These are phyloP conservation scores for Euwallacea similis DNA, from an alignment of 1,140 invertebrate species.

Conservation along the genomic window DNA sequence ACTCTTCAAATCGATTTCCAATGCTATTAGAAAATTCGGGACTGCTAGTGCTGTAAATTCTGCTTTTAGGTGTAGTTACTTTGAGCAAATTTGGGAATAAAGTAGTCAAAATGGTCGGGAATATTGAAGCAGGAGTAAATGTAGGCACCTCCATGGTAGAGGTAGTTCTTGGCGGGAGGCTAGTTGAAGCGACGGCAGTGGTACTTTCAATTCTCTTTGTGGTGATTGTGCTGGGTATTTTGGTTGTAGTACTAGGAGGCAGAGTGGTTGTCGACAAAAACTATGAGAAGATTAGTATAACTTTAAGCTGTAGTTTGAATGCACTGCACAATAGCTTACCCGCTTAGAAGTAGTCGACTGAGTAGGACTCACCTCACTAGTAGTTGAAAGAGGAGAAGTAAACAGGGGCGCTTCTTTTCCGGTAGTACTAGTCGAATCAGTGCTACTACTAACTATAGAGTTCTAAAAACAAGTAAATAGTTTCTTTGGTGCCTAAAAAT, in stretches of 20 bases:
- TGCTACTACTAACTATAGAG: no score
- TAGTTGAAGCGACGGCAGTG: constrained; percentile 13
- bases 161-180: constrained; percentile 26
- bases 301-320: background rate
- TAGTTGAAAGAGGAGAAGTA: background rate
- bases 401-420: background rate
- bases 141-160: constrained; percentile 35
- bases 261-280: constrained; percentile 42
- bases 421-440: no score
- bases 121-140: constrained; percentile 20
- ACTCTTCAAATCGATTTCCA: constrained; percentile 16
- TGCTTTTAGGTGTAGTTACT: constrained; percentile 12
- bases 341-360: background rate
- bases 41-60: no score
- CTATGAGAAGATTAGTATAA: background rate
- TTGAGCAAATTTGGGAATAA: constrained; percentile 42
- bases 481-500: no score
- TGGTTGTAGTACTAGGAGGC: constrained; percentile 46
- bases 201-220: constrained; percentile 16
- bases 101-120: constrained; percentile 39
- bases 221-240: constrained; percentile 27
- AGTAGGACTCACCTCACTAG: background rate
- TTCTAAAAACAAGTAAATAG: no score
- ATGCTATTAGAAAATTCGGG: constrained; percentile 33
- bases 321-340: background rate